Base-by-base conservation (phyloP, 2,888 invertebrate genomes). In the Dolichomitus sp. region DNA sequence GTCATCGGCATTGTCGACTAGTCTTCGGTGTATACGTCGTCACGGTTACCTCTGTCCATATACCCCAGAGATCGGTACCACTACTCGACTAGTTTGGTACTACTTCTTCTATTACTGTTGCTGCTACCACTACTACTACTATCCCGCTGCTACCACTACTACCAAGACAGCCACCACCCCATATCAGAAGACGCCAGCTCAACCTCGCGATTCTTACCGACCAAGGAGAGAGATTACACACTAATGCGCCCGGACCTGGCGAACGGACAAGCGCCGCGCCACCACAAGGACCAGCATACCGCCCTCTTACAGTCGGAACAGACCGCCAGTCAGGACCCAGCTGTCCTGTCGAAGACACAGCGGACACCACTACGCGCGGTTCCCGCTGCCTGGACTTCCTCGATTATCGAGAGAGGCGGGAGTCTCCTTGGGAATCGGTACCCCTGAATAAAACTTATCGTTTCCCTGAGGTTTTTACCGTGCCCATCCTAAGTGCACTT, bases 261-360 rank as follows among this genome's bases (percentile, higher is more conserved):
- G 81, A 79, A 84, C 86, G 85, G 82, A 86, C 86, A 82, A 74
- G 40, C 78, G 54, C 84, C 80, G 81, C 86, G 37, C 83, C 79
- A 84, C 84, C 83, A 72, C 84, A 81, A 86, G 85, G 82, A 85
- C 83, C 84, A 84, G 84, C 86, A 85, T 80, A 87, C 85, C 85
- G 85, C 85, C 87, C 85, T 84, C 87, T 83, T 70, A 66, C 84
- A 65, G 81, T 75, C 78, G 68, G 73, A 78, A 76, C 74, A 42
- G 82, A 82, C 77, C 65, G 85, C 82, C 91, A 91, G 90, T 91
- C 89, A 91, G 89, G 89, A 91, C 89, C 87, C 89, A 89, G 85
- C 91, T 88, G 90, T 91, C 88, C 91, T 89, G 89, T 83, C 88
- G 76, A 80, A 61, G 73, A 81, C 83, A 83, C 69, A 68, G 48